Evolutionary conservation across 37 sponge, comb jelly and placozoan species (phyloP).

Genomic region (Chondrilla cf. caribensis): DNA sequence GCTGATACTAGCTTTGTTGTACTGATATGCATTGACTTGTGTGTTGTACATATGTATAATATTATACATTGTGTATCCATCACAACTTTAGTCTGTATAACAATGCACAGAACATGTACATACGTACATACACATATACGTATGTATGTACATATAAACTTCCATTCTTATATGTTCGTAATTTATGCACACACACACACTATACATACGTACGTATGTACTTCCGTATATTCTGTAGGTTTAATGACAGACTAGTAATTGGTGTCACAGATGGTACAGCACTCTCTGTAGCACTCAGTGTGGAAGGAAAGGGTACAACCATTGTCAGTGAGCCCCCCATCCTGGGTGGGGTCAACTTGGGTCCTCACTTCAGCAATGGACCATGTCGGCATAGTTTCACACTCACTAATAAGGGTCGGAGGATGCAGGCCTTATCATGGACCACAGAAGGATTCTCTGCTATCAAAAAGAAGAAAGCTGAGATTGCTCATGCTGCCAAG

Average conservation of each 20-base stretch:
- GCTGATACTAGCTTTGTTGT: no score
- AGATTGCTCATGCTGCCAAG: conserved; percentile 26
- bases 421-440: conserved; percentile 84
- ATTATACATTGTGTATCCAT: no score
- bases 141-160: no score
- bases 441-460: conserved; percentile 83
- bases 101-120: no score
- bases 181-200: no score
- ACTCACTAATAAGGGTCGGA: conserved; percentile 69
- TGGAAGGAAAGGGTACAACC: conserved; percentile 87
- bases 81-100: no score
- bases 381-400: conserved; percentile 66
- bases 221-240: conserved; percentile 34
- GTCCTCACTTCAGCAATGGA: conserved; percentile 79
- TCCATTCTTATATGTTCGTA: no score
- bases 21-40: no score
- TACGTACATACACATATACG: no score
- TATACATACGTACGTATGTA: conserved; percentile 3
- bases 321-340: conserved; percentile 84
- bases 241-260: conserved; percentile 85
- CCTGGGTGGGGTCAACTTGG: conserved; percentile 80
- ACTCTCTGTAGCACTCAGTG: conserved; percentile 67
- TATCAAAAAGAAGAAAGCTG: conserved; percentile 52
- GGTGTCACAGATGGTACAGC: conserved; percentile 63
- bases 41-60: no score